Evolutionary conservation across 2,113 vertebrate species (phyloP).

Genomic region (Hippopotamus amphibius): DNA sequence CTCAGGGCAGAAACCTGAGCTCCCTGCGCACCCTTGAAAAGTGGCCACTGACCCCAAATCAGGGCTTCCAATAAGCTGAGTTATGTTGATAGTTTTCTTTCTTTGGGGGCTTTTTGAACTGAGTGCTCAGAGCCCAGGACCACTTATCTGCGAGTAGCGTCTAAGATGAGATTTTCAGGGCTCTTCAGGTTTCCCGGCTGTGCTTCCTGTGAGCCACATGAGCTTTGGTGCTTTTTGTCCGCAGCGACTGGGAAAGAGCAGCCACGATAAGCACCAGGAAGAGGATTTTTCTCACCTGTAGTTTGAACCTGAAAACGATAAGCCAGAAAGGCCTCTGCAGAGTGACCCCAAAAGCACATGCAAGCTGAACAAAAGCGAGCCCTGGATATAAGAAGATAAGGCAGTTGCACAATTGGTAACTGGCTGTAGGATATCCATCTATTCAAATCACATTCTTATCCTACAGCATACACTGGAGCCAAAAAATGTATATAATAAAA

Average conservation of each 20-base stretch:
- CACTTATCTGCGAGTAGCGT: not conserved
- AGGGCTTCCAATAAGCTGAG: not conserved
- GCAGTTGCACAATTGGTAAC: not conserved
- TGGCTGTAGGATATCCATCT: not conserved
- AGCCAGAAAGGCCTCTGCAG: not conserved
- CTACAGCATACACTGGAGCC: not conserved
- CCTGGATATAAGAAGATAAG: constrained; percentile 2
- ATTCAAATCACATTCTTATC: not conserved
- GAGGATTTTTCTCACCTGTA: not conserved
- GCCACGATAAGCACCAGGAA: not conserved
- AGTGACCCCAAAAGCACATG: not conserved
- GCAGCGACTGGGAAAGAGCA: not conserved
- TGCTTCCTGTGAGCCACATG: not conserved
- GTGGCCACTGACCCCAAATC: not conserved
- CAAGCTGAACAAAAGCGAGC: not conserved
- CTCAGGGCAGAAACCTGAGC: not conserved
- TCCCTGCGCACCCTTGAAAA: not conserved
- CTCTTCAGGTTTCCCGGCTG: not conserved
- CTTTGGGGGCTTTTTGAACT: not conserved
- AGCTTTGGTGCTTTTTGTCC: not conserved
- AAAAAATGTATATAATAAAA: not conserved
- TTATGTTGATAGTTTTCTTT: not conserved
- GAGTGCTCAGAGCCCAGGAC: not conserved
- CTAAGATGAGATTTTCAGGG: not conserved
- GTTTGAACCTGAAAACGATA: not conserved